These are phyloP conservation scores for Suillia variegata DNA, from an alignment of 2,888 invertebrate genomes.

Conservation along the genomic window DNA sequence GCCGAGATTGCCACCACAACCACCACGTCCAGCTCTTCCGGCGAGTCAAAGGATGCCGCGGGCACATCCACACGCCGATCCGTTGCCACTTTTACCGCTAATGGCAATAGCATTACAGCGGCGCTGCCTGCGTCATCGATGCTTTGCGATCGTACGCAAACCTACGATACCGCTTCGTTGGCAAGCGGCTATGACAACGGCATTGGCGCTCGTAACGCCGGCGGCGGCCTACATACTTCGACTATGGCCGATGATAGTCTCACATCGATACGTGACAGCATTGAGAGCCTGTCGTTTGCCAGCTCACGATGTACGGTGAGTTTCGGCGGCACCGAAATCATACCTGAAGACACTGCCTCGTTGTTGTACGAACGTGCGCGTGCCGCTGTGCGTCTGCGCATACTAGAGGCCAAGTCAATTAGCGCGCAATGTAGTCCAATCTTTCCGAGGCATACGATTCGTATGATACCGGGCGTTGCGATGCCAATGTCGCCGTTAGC, in stretches of 20 bases:
- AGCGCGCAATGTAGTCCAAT: conserved; percentile 61
- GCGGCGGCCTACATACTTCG: conserved; percentile 51
- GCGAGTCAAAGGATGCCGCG: conserved; percentile 22
- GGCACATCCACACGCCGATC: conserved; percentile 31
- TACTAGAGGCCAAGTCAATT: conserved; percentile 60
- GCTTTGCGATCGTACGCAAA: no score
- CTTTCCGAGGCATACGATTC: conserved; percentile 44
- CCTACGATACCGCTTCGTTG: conserved; percentile 36
- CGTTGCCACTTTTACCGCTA: conserved; percentile 35
- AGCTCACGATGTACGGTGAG: conserved; percentile 60
- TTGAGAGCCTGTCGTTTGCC: conserved; percentile 58
- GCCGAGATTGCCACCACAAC: conserved; percentile 21
- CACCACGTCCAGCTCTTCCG: conserved; percentile 22
- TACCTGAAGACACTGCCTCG: conserved; percentile 46
- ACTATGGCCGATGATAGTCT: conserved; percentile 59
- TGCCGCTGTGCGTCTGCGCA: conserved; percentile 51
- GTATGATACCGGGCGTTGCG: conserved; percentile 14
- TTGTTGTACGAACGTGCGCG: conserved; percentile 39
- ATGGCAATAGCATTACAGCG: conserved; percentile 26
- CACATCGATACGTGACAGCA: conserved; percentile 56
- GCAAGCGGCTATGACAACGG: conserved; percentile 50
- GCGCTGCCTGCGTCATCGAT: conserved; percentile 32
- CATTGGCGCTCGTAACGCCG: conserved; percentile 26
- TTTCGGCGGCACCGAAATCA: conserved; percentile 53
- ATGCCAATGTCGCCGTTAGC: conserved; percentile 16